Evolutionary conservation across 1,140 invertebrate species (phyloP).

Genomic region (Drosophila jambulina): DNA sequence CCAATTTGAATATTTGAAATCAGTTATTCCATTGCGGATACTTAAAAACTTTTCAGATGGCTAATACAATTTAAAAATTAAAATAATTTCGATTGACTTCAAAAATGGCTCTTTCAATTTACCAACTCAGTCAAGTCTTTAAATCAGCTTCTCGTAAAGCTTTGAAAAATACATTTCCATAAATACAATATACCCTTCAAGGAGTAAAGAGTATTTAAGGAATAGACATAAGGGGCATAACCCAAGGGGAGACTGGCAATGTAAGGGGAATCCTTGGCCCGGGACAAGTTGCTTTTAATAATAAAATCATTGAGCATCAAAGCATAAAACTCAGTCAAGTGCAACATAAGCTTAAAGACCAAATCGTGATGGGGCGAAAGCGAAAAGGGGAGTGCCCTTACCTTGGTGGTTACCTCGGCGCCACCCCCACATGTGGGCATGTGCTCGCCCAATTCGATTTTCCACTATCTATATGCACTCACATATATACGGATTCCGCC

Average conservation of each 20-base stretch:
- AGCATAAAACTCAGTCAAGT: slow-evolving; percentile 83
- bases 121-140: too few species aligned
- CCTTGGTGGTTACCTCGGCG: slow-evolving; percentile 3
- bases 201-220: neutral
- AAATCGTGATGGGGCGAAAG: slow-evolving; percentile 59
- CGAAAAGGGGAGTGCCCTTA: slow-evolving; percentile 51
- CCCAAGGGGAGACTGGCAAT: slow-evolving; percentile 1
- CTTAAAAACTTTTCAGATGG: neutral
- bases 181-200: neutral
- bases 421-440: slow-evolving; percentile 13
- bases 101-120: too few species aligned
- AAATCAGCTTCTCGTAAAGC: neutral
- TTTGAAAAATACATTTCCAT: neutral
- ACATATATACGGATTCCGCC: slow-evolving; percentile 5
- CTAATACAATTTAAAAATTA: neutral
- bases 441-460: slow-evolving; percentile 60
- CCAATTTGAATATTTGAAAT: neutral
- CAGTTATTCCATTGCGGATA: neutral
- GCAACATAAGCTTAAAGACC: slow-evolving; percentile 83
- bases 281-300: slow-evolving; percentile 81
- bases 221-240: slow-evolving; percentile 7
- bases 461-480: slow-evolving; percentile 35
- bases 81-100: neutral
- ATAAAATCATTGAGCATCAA: slow-evolving; percentile 84
- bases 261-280: slow-evolving; percentile 37